Conservation (phyloP, 1,140 invertebrate genomes). For the Drosophila pectinifera region DNA sequence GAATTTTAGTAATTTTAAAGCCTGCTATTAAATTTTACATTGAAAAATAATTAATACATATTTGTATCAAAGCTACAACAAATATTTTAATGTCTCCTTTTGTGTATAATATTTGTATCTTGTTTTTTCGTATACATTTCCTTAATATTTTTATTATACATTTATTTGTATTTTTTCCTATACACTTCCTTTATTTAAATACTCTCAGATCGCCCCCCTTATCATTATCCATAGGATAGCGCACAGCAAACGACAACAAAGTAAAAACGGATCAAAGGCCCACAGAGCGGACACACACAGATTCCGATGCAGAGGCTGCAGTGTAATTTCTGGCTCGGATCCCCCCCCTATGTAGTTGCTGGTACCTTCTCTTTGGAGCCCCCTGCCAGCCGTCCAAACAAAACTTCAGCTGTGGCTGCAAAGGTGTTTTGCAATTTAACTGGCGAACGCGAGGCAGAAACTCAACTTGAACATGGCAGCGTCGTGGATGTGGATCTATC, state of each 20-base stretch:
- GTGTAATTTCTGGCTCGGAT: conserved; percentile 34
- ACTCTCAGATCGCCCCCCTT: conserved; percentile 46
- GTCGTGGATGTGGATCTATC: conserved; percentile 63
- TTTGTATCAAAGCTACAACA: too few species aligned
- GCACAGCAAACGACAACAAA: conserved; percentile 43
- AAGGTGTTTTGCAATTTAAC: conserved; percentile 83
- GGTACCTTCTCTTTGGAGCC: not conserved
- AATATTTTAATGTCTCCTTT: too few species aligned
- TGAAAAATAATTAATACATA: too few species aligned
- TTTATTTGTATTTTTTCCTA: too few species aligned
- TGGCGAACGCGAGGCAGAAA: conserved; percentile 68
- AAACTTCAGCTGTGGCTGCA: conserved; percentile 67
- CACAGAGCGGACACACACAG: conserved; percentile 5
- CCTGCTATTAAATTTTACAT: too few species aligned
- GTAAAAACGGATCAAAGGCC: conserved; percentile 65
- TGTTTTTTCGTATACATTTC: too few species aligned
- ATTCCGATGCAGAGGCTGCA: conserved; percentile 17
- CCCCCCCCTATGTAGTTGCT: conserved; percentile 9
- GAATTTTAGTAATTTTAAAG: too few species aligned
- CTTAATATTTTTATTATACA: too few species aligned
- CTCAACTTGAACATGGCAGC: conserved; percentile 49
- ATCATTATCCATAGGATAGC: conserved; percentile 50
- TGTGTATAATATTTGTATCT: too few species aligned
- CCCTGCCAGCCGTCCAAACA: not conserved
- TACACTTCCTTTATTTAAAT: too few species aligned